Conservation (phyloP, 2,888 invertebrate species). For the Meganola albula region DNA sequence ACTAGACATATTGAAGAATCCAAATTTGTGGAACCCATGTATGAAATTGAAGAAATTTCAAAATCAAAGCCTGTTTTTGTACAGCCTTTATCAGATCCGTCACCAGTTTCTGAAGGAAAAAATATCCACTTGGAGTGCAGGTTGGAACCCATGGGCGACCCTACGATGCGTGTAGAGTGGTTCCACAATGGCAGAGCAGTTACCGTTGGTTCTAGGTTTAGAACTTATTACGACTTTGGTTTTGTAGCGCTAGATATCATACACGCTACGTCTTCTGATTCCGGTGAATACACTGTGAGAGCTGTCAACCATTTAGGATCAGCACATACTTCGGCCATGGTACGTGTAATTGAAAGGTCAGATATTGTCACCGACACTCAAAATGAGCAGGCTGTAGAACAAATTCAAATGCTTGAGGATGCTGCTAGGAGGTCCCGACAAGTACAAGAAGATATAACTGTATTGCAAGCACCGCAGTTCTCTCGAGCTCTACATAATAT, state of each 20-base stretch:
- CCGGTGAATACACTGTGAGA: constrained; percentile 95
- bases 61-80: constrained; percentile 97
- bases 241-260: constrained; percentile 97
- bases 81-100: constrained; percentile 91
- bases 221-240: constrained; percentile 97
- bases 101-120: constrained; percentile 90
- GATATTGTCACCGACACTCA: constrained; percentile 93
- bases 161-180: constrained; percentile 97
- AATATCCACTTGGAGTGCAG: constrained; percentile 95
- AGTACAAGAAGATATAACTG: constrained; percentile 87
- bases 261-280: constrained; percentile 94
- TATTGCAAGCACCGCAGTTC: constrained; percentile 92
- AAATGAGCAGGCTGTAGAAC: constrained; percentile 93
- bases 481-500: constrained; percentile 92
- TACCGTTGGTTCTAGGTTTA: constrained; percentile 94
- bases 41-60: constrained; percentile 93
- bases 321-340: constrained; percentile 93
- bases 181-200: constrained; percentile 94
- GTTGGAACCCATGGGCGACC: constrained; percentile 96
- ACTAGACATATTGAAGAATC: constrained; percentile 91
- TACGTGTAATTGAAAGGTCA: constrained; percentile 88
- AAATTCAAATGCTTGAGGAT: constrained; percentile 94
- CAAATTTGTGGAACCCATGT: constrained; percentile 91
- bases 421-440: constrained; percentile 83
- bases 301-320: constrained; percentile 96